Evolutionary conservation across 1,140 invertebrate genomes (phyloP), one percentile per base, ranked within the genome.

Genomic region (Cryptotermes secundus): DNA sequence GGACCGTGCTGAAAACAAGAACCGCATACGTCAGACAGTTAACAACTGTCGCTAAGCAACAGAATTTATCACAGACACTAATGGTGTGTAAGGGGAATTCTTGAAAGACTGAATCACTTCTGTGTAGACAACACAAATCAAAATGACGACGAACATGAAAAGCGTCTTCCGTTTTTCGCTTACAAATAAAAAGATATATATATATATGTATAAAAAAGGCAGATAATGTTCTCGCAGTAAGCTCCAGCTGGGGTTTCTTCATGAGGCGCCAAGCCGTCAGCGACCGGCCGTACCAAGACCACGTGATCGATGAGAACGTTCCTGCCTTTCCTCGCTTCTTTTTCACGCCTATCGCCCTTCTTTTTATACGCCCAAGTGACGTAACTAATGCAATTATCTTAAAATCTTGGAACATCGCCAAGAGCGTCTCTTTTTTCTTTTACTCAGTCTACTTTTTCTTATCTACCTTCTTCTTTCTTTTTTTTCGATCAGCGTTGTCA

Each of bases 321-420:
- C 26, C 59, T 72, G 59, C 59, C 59, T 59, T 6, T 31, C 59
- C 59, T 72, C 26, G 26, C n/a, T 14, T 72, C n/a, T 16, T 4
- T 72, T 72, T 31, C 59, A 72, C 59, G 59, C 59, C n/a, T 72
- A 72, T 72, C 59, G 4, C n/a, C n/a, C 59, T 72, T 31, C 59
- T 72, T 72, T 72, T 72, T 72, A 72, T 72, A 72, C 59, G 59
- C 59, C 14, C 59, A 72, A 72, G 59, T 72, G 59, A 72, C 59
- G 59, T n/a, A 72, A 72, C 59, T 72, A 72, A 72, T 72, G 59
- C 59, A 72, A 72, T 72, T 72, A 72, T 72, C 59, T 72, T 72
- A 26, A 72, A 72, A 72, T 72, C 59, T 72, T 72, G 59, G 59
- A 72, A 72, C 59, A 31, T 31, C 59, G 59, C 59, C 59, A 31